phyloP scores from a whole-genome alignment of 2,888 invertebrate species.

The Noctua fimbriata region DNA sequence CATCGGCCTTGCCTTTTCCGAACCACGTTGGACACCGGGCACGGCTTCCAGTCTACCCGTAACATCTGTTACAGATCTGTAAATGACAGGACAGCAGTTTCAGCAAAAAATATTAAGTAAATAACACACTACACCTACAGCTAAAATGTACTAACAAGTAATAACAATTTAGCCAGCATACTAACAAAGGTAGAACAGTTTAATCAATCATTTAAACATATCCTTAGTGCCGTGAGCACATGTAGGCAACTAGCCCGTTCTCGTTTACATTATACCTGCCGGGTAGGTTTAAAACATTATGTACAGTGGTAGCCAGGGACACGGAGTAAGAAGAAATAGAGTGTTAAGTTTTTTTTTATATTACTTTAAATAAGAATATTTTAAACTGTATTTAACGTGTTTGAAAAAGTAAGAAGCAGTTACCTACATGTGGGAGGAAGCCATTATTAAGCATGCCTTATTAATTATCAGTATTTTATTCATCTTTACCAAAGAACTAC shows the following conservation, averaged over 20 bases:
- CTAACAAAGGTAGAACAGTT: not conserved
- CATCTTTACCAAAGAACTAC: too few relatives aligned
- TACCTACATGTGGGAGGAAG: too few relatives aligned
- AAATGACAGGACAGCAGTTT: not conserved
- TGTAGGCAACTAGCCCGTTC: conserved; percentile 23
- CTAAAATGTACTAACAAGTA: not conserved
- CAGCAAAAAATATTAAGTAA: not conserved
- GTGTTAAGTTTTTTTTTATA: not conserved
- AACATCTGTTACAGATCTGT: not conserved
- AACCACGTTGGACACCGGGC: not conserved
- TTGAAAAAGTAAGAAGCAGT: too few relatives aligned
- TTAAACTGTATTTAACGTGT: too few relatives aligned
- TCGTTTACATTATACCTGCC: conserved; percentile 30
- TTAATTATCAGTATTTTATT: too few relatives aligned
- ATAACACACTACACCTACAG: not conserved
- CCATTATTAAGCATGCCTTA: too few relatives aligned
- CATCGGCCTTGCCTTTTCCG: not conserved
- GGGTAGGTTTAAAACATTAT: conserved; percentile 44
- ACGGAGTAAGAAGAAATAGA: conserved; percentile 19
- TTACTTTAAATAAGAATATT: too few relatives aligned
- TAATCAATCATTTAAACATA: conserved; percentile 5
- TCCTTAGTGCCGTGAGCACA: conserved; percentile 16
- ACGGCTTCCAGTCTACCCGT: not conserved
- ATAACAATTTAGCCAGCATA: not conserved
- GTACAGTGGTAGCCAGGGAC: not conserved